Evolutionary conservation across 2,797 vertebrate genomes (phyloP).

Genomic region (Capromys pilorides): DNA sequence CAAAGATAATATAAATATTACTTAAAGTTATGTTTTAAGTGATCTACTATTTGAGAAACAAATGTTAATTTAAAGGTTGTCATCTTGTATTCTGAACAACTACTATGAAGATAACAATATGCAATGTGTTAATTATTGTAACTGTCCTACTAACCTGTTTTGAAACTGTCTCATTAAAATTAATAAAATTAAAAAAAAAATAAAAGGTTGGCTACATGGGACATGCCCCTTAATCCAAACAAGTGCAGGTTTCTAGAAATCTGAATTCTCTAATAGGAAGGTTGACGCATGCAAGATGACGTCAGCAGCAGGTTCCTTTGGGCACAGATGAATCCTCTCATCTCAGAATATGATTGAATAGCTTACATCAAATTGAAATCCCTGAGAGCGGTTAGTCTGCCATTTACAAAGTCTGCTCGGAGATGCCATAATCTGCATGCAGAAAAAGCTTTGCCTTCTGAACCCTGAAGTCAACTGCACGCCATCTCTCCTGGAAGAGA

Average conservation of each 20-base stretch:
- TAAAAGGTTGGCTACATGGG: background rate
- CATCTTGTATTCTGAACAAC: no score
- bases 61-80: background rate
- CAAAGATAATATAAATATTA: background rate
- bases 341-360: constrained; percentile 48
- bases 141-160: no score
- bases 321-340: background rate
- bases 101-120: no score
- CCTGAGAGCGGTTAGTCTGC: constrained; percentile 36
- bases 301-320: background rate
- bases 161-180: no score
- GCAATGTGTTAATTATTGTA: no score
- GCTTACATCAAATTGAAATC: background rate
- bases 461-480: background rate
- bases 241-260: background rate
- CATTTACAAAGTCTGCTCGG: background rate
- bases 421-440: background rate
- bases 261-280: constrained; percentile 19
- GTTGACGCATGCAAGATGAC: background rate
- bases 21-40: background rate
- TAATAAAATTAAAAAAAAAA: no score
- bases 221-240: background rate
- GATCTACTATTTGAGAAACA: background rate
- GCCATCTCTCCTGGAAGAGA: background rate
- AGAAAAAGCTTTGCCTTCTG: constrained; percentile 28